phyloP scores from a whole-genome alignment of 2,113 vertebrate species.

The Sminthopsis crassicaudata region DNA sequence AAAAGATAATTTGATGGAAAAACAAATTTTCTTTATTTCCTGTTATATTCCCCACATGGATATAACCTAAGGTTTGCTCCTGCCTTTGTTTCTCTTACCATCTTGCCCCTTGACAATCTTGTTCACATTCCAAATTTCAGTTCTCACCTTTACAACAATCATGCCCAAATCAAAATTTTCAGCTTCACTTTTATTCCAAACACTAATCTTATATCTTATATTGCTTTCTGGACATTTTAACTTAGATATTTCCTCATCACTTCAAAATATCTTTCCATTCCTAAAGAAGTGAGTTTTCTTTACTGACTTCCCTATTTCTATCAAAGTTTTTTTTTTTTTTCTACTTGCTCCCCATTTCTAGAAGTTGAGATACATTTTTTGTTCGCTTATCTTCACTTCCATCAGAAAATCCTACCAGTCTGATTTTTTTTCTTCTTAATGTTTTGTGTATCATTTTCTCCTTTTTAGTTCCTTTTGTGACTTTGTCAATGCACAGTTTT shows the following conservation, averaged over 20 bases:
- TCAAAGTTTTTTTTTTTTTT: background rate
- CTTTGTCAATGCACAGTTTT: background rate
- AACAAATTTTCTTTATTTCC: background rate
- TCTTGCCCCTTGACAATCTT: background rate
- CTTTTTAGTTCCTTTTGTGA: background rate
- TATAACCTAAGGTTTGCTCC: background rate
- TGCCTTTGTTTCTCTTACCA: background rate
- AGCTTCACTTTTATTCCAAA: background rate
- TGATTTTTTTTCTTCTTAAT: background rate
- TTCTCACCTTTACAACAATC: background rate
- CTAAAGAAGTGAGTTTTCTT: background rate
- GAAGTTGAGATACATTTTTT: background rate
- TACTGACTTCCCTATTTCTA: background rate
- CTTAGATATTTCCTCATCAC: background rate
- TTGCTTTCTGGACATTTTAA: background rate
- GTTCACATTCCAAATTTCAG: background rate
- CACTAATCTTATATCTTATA: background rate
- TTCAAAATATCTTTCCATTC: slow-evolving; percentile 5
- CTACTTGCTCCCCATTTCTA: background rate
- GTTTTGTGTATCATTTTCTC: background rate
- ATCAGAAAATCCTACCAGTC: background rate
- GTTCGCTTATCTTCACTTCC: background rate
- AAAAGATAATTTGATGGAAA: background rate
- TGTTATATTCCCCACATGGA: background rate
- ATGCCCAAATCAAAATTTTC: background rate